Percentiles rank a stretch among this genome's conserved stretches.
phyloP scores from a whole-genome alignment of 2,113 vertebrate species.

The Heterotilapia buettikoferi region DNA sequence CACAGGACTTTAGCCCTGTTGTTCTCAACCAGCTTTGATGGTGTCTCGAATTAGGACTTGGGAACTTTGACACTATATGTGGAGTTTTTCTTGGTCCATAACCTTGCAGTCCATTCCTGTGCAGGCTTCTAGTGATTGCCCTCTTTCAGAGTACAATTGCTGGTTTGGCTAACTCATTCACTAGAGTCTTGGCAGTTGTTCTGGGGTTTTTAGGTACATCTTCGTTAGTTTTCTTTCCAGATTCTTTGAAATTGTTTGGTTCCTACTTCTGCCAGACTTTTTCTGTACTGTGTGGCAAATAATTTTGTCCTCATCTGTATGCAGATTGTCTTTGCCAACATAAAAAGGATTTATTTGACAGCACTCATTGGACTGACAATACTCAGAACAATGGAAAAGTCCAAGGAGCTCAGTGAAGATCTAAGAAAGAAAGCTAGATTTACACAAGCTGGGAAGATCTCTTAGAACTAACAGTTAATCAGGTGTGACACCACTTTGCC shows the following conservation, averaged over 20 bases:
- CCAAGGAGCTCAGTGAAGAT: background rate
- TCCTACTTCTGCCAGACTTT: background rate
- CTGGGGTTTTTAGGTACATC: background rate
- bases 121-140: background rate
- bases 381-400: background rate
- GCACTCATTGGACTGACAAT: background rate
- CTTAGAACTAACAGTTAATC: background rate
- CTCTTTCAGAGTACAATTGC: background rate
- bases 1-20: background rate
- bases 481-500: background rate
- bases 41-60: background rate
- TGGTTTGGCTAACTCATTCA: background rate
- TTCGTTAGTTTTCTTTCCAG: background rate
- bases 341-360: accelerated
- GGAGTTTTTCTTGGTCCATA: background rate
- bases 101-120: background rate
- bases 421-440: background rate
- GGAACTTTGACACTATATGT: background rate
- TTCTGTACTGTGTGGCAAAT: background rate
- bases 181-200: background rate
- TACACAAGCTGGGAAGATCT: background rate
- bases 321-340: background rate
- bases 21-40: background rate
- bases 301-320: background rate
- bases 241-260: background rate